Base-by-base conservation (phyloP, 2,113 vertebrate genomes). In the Corythoichthys intestinalis region DNA sequence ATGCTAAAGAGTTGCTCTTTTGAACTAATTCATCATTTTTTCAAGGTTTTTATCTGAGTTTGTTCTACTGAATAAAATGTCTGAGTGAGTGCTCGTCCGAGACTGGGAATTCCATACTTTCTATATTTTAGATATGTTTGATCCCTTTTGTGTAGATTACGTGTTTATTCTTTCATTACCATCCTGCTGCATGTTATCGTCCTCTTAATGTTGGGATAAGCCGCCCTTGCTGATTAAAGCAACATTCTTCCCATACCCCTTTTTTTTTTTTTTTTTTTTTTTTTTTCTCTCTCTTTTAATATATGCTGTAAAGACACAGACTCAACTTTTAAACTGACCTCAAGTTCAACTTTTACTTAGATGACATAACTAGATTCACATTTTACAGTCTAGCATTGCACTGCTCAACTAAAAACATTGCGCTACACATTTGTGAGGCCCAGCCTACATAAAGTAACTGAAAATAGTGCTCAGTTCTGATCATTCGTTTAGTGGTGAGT, bases 271-370 rank as follows among this genome's bases (percentile, higher is more conserved):
- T 28, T 28, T 28, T 28, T 28, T 28, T 28, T 28, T 28, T 28
- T 28, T 1, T 1, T 28, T 1, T 28, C 20, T 28, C 20, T 28
- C 20, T 28, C 20, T 28, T 53, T 53, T 77, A 72, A 83, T 79
- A 64, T 71, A 63, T 79, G 74, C 66, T 69, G 67, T 79, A 70
- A 73, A 80, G 61, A n/a, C 52, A 53, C 17, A 8, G 6, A 34
- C 3, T 61, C 11, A 38, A 8, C 67, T 75, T 73, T 70, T 46
- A 70, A 58, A 62, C 41, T 46, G 52, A 60, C 38, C 38, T 41
- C 1, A 50, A 46, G 34, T 50, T 35, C 4, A 38, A 53, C 56
- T 44, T 70, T 67, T n/a, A 66, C 52, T 70, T 28, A 35, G 35
- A 44, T 2, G 1, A 53, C 20, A 20, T 53, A 53, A 53, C 17